A percentile compares a stretch with the other conserved stretches of the same genome.
These are phyloP conservation scores for Babylonia areolata DNA, from an alignment of 1,140 invertebrate species.

Conservation along the genomic window DNA sequence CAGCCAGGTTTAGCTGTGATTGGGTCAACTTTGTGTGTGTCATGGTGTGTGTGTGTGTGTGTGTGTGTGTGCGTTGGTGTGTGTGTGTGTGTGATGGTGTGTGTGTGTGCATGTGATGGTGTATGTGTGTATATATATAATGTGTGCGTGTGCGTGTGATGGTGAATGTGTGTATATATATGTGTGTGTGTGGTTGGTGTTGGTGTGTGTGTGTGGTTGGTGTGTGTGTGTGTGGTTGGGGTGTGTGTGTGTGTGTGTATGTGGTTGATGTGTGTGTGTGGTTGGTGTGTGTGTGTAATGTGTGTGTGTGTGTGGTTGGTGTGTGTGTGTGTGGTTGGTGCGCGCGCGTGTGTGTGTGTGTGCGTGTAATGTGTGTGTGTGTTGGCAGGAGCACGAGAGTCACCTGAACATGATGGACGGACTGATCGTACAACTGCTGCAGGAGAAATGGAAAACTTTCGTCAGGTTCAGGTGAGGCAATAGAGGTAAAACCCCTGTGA, in stretches of 20 bases:
- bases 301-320: neutral
- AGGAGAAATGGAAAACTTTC: conserved; percentile 99
- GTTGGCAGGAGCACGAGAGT: conserved; percentile 90
- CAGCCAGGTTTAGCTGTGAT: too few species aligned
- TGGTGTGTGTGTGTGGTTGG: neutral
- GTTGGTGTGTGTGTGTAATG: neutral
- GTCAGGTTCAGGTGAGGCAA: conserved; percentile 85
- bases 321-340: neutral
- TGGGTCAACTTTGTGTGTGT: too few species aligned
- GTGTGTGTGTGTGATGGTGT: too few species aligned
- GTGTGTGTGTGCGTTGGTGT: too few species aligned
- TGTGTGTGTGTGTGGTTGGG: neutral
- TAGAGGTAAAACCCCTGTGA: neutral
- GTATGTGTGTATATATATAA: too few species aligned
- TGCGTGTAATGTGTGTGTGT: neutral
- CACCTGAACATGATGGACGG: conserved; percentile 98
- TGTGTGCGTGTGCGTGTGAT: too few species aligned
- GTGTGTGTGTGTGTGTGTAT: neutral
- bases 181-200: neutral
- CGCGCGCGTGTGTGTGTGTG: conserved; percentile 9
- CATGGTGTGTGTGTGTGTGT: too few species aligned
- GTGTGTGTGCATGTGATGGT: too few species aligned
- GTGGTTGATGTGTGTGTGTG: neutral
- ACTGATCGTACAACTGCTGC: conserved; percentile 92
- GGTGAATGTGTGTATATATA: too few species aligned